These are phyloP conservation scores for Sesamia inferens DNA, from an alignment of 2,888 invertebrate genomes.

Conservation along the genomic window DNA sequence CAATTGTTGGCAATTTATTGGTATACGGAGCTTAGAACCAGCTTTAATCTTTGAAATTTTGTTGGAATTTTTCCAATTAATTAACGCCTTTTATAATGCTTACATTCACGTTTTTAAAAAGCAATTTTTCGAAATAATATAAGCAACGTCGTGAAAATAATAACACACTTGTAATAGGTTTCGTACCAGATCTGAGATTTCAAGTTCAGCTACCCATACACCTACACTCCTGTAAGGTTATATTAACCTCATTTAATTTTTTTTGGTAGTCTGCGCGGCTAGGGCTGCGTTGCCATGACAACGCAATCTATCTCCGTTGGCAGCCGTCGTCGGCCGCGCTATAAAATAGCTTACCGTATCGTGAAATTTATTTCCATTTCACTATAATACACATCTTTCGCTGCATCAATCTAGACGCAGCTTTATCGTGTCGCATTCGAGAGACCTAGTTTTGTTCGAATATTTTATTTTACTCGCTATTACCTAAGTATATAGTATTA, in stretches of 20 bases:
- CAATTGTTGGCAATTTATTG: constrained; percentile 80
- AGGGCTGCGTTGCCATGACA: constrained; percentile 65
- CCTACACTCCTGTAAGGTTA: constrained; percentile 2
- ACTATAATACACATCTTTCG: constrained; percentile 71
- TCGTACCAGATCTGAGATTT: not conserved
- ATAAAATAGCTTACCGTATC: constrained; percentile 75
- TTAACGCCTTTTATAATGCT: constrained; percentile 27
- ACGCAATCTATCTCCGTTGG: constrained; percentile 72
- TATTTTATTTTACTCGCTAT: constrained; percentile 52
- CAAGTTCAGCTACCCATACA: not conserved
- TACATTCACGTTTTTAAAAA: not conserved
- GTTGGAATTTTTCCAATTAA: constrained; percentile 65
- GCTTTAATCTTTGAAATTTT: constrained; percentile 73
- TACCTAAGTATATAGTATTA: constrained; percentile 34
- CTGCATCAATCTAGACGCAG: constrained; percentile 59
- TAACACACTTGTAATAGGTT: no score
- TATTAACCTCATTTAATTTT: constrained; percentile 32
- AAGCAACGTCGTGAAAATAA: not conserved
- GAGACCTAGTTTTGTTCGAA: constrained; percentile 53
- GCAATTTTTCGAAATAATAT: not conserved
- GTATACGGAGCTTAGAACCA: constrained; percentile 67
- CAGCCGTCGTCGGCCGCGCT: constrained; percentile 58
- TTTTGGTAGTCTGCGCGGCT: constrained; percentile 39
- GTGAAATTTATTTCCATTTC: constrained; percentile 80
- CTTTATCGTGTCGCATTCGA: constrained; percentile 63